These are phyloP conservation scores for Drosophila aldrichi DNA, from an alignment of 2,888 invertebrate species.

Conservation along the genomic window DNA sequence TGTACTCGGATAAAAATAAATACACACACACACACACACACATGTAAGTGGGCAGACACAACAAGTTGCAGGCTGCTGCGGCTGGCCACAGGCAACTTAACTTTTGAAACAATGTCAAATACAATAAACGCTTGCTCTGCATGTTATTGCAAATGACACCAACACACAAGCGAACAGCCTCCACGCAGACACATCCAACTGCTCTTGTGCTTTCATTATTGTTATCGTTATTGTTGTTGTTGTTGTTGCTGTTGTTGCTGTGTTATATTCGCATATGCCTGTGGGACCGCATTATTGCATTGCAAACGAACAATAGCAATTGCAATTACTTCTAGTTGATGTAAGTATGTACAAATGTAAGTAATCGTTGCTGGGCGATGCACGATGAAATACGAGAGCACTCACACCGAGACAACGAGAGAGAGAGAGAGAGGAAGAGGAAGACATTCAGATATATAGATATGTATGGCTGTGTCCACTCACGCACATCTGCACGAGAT, in stretches of 20 bases:
- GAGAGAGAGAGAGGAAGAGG: not conserved
- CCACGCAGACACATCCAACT: conserved; percentile 24
- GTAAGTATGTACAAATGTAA: conserved; percentile 20
- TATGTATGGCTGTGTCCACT: not conserved
- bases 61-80: conserved; percentile 61
- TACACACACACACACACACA: not conserved
- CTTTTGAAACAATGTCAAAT: conserved; percentile 77
- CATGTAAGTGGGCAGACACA: conserved; percentile 16
- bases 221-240: not conserved
- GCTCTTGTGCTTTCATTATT: conserved; percentile 5
- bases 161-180: conserved; percentile 46
- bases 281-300: conserved; percentile 68
- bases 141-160: conserved; percentile 55
- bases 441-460: not conserved
- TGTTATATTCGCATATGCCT: conserved; percentile 14
- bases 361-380: conserved; percentile 27
- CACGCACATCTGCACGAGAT: conserved; percentile 6
- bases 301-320: conserved; percentile 59
- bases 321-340: conserved; percentile 56
- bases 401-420: not conserved
- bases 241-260: not conserved
- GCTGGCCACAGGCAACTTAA: conserved; percentile 72
- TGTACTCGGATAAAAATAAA: conserved; percentile 7
- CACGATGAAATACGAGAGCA: conserved; percentile 22
- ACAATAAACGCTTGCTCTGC: conserved; percentile 61